A percentile compares a stretch with the other conserved stretches of the same genome.
Conservation (phyloP, 2,888 invertebrate genomes). For the Magallana nippona region DNA sequence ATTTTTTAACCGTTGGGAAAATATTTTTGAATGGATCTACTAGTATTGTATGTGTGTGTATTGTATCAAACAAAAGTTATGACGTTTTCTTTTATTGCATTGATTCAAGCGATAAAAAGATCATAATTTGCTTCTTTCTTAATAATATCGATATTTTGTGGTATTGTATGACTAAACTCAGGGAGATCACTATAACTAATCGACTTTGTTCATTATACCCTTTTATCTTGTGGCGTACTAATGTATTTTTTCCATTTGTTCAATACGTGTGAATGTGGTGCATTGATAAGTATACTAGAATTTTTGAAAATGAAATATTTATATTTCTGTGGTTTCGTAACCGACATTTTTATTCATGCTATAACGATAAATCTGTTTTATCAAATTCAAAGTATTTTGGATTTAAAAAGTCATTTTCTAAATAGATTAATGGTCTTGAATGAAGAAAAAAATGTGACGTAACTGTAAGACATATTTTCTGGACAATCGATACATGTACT, state of each 20-base stretch:
- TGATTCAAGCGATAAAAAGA: background rate
- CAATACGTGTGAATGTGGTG: constrained; percentile 15
- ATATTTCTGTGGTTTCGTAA: background rate
- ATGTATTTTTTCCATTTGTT: constrained; percentile 6
- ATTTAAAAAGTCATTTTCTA: background rate
- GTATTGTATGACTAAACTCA: constrained; percentile 24
- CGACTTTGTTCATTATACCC: constrained; percentile 21
- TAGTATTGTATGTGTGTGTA: background rate
- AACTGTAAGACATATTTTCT: background rate
- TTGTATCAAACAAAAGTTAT: constrained; percentile 21
- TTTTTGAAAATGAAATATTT: background rate
- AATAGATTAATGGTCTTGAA: no score
- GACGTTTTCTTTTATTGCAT: background rate
- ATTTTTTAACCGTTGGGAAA: background rate
- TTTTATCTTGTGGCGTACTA: background rate
- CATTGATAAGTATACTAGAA: background rate
- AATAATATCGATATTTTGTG: background rate
- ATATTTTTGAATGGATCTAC: background rate
- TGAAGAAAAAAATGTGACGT: no score
- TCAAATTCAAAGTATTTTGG: background rate
- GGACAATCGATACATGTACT: background rate
- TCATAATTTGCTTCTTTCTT: constrained; percentile 6
- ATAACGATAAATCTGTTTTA: no score
- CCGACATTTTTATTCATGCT: no score
- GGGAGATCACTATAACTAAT: constrained; percentile 14